phyloP scores from a whole-genome alignment of 2,888 invertebrate species.

The Watsonalla binaria region DNA sequence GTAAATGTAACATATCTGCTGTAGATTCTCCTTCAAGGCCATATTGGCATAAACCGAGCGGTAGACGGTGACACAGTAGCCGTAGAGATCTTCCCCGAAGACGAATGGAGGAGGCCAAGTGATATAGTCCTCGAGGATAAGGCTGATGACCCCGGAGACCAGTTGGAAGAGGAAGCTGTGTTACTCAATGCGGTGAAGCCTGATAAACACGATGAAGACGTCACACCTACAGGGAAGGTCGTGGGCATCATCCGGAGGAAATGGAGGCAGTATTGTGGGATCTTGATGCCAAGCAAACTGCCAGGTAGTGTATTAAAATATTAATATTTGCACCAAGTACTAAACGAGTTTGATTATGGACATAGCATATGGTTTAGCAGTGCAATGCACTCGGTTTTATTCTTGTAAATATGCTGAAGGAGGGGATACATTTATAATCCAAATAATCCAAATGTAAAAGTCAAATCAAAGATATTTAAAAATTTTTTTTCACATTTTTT shows the following conservation, averaged over 20 bases:
- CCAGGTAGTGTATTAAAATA: constrained; percentile 58
- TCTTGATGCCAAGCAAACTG: constrained; percentile 87
- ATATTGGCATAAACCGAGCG: constrained; percentile 92
- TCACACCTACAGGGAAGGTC: constrained; percentile 68
- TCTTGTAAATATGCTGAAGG: no score
- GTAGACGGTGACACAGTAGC: constrained; percentile 97
- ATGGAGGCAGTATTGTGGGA: constrained; percentile 99
- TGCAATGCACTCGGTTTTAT: no score
- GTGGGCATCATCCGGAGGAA: constrained; percentile 98
- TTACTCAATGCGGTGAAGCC: constrained; percentile 48
- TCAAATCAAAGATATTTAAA: no score
- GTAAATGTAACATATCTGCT: background rate
- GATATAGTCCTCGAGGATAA: constrained; percentile 90
- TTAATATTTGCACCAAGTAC: no score
- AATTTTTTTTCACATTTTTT: no score
- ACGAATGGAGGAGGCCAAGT: constrained; percentile 94
- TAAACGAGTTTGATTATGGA: no score
- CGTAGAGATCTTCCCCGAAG: constrained; percentile 90
- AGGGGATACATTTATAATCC: no score
- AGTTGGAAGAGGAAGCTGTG: constrained; percentile 80
- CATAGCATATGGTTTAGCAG: no score
- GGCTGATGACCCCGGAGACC: constrained; percentile 83
- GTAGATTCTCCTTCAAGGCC: constrained; percentile 91
- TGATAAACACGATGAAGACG: constrained; percentile 51
- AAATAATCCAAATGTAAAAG: no score